Conservation (phyloP, 1,140 invertebrate genomes). For the Drosophila pandora region DNA sequence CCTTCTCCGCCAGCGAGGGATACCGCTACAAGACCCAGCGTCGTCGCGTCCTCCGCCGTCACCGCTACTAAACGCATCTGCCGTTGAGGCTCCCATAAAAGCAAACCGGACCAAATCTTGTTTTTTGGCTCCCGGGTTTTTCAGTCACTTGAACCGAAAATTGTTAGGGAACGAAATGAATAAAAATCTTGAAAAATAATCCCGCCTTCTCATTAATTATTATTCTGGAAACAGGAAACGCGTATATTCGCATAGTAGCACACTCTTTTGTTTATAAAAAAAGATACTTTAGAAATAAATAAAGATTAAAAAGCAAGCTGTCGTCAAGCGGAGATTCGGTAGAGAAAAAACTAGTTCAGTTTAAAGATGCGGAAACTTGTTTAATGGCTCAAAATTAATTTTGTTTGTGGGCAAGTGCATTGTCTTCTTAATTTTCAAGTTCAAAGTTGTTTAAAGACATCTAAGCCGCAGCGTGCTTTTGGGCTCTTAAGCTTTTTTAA, state of each 20-base stretch:
- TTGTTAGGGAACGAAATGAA: conserved; percentile 55
- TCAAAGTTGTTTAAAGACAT: conserved; percentile 12
- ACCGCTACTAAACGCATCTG: conserved; percentile 55
- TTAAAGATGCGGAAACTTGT: conserved; percentile 37
- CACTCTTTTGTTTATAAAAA: conserved; percentile 25
- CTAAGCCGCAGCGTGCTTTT: conserved; percentile 8
- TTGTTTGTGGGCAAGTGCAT: conserved; percentile 35
- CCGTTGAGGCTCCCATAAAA: conserved; percentile 43
- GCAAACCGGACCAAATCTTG: conserved; percentile 26
- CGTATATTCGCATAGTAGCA: conserved; percentile 7
- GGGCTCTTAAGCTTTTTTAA: neutral
- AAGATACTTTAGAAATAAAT: conserved; percentile 18
- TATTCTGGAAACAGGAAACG: conserved; percentile 29
- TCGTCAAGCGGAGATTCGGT: conserved; percentile 38
- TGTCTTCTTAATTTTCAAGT: conserved; percentile 30
- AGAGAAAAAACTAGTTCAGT: conserved; percentile 38
- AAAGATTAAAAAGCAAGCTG: conserved; percentile 11
- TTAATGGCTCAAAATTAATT: conserved; percentile 47
- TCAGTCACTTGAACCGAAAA: conserved; percentile 31
- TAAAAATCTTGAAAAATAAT: conserved; percentile 31
- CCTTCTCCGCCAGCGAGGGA: conserved; percentile 60
- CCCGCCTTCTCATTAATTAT: conserved; percentile 2
- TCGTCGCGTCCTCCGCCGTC: conserved; percentile 70
- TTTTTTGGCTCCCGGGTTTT: conserved; percentile 32
- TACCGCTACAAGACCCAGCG: conserved; percentile 73